Base-by-base conservation (phyloP, 2,113 vertebrate species). In the Gavialis gangeticus region DNA sequence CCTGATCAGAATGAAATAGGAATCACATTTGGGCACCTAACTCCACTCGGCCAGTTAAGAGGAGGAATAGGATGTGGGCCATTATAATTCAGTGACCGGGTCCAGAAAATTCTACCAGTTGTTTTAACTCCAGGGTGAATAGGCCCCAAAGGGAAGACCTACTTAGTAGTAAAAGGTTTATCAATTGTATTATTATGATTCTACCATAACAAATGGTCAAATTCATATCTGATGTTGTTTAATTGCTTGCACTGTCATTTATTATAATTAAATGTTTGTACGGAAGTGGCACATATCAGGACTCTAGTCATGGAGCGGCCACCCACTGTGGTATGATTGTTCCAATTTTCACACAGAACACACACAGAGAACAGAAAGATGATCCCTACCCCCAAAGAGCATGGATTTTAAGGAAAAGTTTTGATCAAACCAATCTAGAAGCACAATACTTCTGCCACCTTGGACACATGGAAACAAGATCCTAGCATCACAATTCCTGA, bases 1-100 rank as follows among this genome's bases (percentile, higher is more conserved):
- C 21, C 16, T 37, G 0, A 0, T 46, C 6, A 2, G 59, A 81
- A 17, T 1, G 9, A 56, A 85, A 85, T 12, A 1, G 57, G 34
- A 27, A 78, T 22, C 0, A 0, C 6, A 22, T 46, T 12, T 14
- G 1, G 34, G 3, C 22, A 37, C 27, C 55, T 67, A 12, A 28
- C 30, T 84, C 84, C 22, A 28, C 15, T 46, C 9, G 46, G 46
- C 46, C 46, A 46, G 2, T 46, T 46, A 46, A 46, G 46, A 9
- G 46, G 46, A 9, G 46, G 46, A 46, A 46, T 46, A 46, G 46
- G 46, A 46, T 46, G 46, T 46, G 46, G 46, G 8, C 46, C 46
- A 46, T 46, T 46, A 46, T 46, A 7, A 46, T 9, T 46, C 12
- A 16, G 54, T 1, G 3, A 2, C 24, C 21, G 67, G 75, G 22